Conservation (phyloP, 2,888 invertebrate genomes). For the Ischnus inquisitorius region DNA sequence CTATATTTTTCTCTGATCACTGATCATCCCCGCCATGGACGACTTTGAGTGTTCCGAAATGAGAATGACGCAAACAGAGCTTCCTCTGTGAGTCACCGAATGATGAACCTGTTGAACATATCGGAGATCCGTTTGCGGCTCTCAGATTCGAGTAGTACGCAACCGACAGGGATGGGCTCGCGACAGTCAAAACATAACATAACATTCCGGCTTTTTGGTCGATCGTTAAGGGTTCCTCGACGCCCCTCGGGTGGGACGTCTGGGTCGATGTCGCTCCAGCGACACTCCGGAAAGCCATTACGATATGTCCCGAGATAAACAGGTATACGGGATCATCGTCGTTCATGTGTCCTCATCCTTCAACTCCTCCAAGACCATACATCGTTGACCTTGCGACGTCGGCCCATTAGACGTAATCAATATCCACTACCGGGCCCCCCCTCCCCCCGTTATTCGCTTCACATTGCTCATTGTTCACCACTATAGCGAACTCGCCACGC, state of each 20-base stretch:
- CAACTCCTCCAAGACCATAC: constrained; percentile 4
- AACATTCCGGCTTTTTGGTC: too few species aligned
- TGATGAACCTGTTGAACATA: too few species aligned
- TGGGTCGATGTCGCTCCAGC: background rate
- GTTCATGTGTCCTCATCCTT: background rate
- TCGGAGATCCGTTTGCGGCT: too few species aligned
- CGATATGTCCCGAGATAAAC: background rate
- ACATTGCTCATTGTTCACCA: constrained; percentile 31
- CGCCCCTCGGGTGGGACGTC: background rate
- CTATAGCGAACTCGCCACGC: background rate
- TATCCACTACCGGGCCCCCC: constrained; percentile 7
- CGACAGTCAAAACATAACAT: too few species aligned
- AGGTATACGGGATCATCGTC: background rate
- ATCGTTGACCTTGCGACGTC: constrained; percentile 11
- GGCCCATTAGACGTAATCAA: constrained; percentile 49
- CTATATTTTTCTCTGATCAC: too few species aligned
- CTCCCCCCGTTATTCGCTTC: constrained; percentile 20
- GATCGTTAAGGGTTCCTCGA: too few species aligned
- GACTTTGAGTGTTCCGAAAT: too few species aligned
- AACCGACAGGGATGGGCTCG: too few species aligned
- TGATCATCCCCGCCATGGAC: too few species aligned
- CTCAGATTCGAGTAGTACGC: too few species aligned
- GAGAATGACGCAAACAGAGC: too few species aligned
- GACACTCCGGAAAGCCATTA: constrained; percentile 9
- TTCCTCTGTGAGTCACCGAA: too few species aligned